Percentiles rank a stretch among this genome's conserved stretches.
phyloP scores from a whole-genome alignment of 2,113 vertebrate genomes.

The Pluvialis apricaria region DNA sequence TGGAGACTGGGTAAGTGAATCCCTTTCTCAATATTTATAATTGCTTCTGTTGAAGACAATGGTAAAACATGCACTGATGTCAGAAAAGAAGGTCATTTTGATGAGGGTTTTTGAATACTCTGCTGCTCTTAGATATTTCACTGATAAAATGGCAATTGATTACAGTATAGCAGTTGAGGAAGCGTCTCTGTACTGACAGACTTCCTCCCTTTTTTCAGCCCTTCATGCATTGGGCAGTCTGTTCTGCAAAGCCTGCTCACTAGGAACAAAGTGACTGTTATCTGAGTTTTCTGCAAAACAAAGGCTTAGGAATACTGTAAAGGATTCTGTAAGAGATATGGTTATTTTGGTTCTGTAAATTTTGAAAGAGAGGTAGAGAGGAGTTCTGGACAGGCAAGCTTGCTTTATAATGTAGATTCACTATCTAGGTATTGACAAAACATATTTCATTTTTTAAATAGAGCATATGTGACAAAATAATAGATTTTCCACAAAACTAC shows the following conservation, averaged over 20 bases:
- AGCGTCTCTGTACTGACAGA: not conserved
- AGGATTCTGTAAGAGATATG: not conserved
- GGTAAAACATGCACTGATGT: not conserved
- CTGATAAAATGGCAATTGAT: not conserved
- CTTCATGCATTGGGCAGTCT: not conserved
- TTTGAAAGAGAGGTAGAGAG: not conserved
- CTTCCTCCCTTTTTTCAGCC: not conserved
- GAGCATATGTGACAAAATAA: not conserved
- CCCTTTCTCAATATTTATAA: not conserved
- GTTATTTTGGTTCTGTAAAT: not conserved
- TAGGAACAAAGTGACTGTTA: not conserved
- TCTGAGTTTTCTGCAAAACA: not conserved
- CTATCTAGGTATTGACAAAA: not conserved
- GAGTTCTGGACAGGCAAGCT: not conserved
- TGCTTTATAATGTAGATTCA: not conserved
- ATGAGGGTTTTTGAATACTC: not conserved
- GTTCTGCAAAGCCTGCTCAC: not conserved
- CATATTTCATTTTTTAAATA: not conserved
- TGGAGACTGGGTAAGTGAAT: not conserved
- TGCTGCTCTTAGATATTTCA: not conserved
- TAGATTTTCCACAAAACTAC: not conserved
- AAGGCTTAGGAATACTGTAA: not conserved
- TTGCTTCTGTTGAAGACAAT: not conserved
- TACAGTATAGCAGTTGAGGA: not conserved
- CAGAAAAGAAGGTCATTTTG: not conserved